phyloP scores from a whole-genome alignment of 2,888 invertebrate species.

The Eremobia ochroleuca region DNA sequence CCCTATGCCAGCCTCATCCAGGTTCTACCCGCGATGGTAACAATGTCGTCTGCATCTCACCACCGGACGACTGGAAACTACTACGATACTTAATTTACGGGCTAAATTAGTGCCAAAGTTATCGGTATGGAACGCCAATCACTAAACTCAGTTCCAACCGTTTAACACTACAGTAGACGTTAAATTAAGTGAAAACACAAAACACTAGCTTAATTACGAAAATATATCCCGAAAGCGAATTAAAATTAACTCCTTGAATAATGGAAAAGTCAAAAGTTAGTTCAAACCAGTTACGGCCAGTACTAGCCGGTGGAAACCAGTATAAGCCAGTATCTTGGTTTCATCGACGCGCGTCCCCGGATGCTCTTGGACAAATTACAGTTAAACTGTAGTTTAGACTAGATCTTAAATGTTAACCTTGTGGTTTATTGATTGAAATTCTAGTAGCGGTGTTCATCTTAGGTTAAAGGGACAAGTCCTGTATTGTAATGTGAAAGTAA shows the following conservation, averaged over 20 bases:
- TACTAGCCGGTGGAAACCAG: constrained; percentile 49
- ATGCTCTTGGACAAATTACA: constrained; percentile 58
- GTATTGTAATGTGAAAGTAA: constrained; percentile 1
- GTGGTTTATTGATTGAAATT: constrained; percentile 43
- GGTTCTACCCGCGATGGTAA: background rate
- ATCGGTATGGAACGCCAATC: constrained; percentile 14
- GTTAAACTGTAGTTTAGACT: constrained; percentile 53
- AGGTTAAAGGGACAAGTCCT: constrained; percentile 16
- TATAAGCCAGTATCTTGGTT: constrained; percentile 52
- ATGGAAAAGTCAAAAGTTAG: constrained; percentile 47
- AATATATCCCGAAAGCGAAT: constrained; percentile 50
- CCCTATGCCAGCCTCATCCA: background rate
- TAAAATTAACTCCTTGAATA: constrained; percentile 48
- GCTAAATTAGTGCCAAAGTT: constrained; percentile 3
- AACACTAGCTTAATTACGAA: constrained; percentile 20
- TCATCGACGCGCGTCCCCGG: constrained; percentile 47
- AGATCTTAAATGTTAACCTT: constrained; percentile 41
- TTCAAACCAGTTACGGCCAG: constrained; percentile 48
- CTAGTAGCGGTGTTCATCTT: constrained; percentile 32
- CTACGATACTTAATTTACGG: background rate
- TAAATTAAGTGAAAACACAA: constrained; percentile 28
- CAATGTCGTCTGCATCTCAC: background rate
- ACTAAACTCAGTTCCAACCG: constrained; percentile 22
- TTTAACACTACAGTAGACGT: constrained; percentile 25
- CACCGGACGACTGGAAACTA: background rate